Evolutionary conservation across 2,888 invertebrate genomes (phyloP), one percentile per base, ranked within the genome.

Genomic region (Cantharis rustica): DNA sequence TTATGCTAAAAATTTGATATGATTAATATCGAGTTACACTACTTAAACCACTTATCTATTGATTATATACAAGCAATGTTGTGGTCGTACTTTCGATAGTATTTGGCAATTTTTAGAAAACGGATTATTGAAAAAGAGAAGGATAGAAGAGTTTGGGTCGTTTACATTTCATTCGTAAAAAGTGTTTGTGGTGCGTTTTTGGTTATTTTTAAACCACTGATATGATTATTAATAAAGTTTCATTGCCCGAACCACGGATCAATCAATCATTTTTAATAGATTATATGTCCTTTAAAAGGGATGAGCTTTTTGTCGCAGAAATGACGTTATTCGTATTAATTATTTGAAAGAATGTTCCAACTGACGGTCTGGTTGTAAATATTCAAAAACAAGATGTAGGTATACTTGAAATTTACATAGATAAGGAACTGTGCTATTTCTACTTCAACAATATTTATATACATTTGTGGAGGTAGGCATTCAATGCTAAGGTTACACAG

Each of bases 391-490:
- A 47, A 47, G 47, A 77, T 75, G 69, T 75, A 77, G 70, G 66
- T 72, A 72, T 72, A 77, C 64, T 15, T 61, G 61, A 69, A 66
- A 79, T 79, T 74, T 77, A 73, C 77, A 77, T 79, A 77, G 79
- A 79, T 79, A 73, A 77, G 68, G 27, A 75, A 69, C 75, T 66
- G 64, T 69, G 75, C 75, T 73, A 73, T 75, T 75, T 73, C 75
- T 75, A 79, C 78, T 74, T 75, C 66, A 72, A 62, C 69, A 72
- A 72, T 72, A 73, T 74, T 77, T 71, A 69, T 73, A 63, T 69
- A 73, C 76, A 79, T 75, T 77, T 79, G 73, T 69, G 75, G 75
- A 79, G 75, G 31, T 31, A 31, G 63, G 69, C 20, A 11, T 62
- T 72, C 72, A 75, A 72, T 76, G 71, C 61, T 61, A 66, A 76